A percentile compares a stretch with the other conserved stretches of the same genome.
phyloP scores from a whole-genome alignment of 2,888 invertebrate genomes.

The Euzetes globulus region DNA sequence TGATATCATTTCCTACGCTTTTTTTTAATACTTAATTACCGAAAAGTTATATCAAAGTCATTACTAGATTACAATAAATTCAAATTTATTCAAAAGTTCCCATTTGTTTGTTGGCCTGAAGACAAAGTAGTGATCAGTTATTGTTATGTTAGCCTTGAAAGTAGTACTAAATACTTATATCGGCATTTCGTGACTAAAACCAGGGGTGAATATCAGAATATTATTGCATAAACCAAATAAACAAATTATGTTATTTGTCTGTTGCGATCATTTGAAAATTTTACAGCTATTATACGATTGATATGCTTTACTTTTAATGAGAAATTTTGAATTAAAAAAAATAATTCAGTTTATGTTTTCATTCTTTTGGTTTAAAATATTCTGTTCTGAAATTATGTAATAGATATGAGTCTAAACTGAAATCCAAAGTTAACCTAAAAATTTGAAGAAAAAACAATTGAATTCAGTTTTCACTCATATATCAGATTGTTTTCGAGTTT shows the following conservation, averaged over 20 bases:
- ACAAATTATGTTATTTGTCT: neutral
- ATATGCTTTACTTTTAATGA: neutral
- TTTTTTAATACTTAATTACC: no score
- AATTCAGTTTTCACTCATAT: neutral
- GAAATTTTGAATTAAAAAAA: neutral
- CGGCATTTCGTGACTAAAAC: neutral
- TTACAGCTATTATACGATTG: neutral
- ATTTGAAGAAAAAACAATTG: neutral
- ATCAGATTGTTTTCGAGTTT: neutral
- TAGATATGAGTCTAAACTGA: neutral
- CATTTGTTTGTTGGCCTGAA: neutral
- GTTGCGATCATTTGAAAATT: no score
- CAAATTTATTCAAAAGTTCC: neutral
- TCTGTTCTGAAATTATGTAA: neutral
- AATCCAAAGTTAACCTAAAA: neutral
- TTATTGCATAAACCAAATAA: neutral
- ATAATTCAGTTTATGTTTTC: neutral
- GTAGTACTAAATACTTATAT: neutral
- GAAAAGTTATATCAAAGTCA: neutral
- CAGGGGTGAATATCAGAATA: neutral
- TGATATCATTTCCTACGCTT: no score
- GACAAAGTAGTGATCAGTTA: neutral
- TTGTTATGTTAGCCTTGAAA: slow-evolving; percentile 1
- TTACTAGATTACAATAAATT: neutral
- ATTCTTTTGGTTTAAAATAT: neutral